Evolutionary conservation across 2,797 vertebrate species (phyloP).

Genomic region (Peromyscus melanophrys): DNA sequence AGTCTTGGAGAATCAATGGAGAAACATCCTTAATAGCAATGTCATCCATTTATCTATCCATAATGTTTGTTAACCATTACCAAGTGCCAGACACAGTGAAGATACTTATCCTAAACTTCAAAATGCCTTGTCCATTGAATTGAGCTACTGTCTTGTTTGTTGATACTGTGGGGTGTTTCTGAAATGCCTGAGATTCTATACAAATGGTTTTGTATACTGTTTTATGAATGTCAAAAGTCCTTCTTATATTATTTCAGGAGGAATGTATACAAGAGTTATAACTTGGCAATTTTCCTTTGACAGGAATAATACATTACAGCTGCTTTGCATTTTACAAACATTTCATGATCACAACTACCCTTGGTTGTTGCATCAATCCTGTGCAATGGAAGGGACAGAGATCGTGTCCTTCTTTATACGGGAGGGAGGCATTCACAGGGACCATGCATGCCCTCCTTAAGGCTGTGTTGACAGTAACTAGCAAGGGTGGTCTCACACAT

Average conservation of each 20-base stretch:
- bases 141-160: background rate
- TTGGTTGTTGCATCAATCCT: background rate
- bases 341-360: background rate
- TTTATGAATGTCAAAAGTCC: background rate
- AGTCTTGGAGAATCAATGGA: background rate
- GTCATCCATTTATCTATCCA: background rate
- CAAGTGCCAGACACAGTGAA: background rate
- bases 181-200: background rate
- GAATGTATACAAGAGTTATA: background rate
- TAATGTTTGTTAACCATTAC: background rate
- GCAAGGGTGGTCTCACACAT: background rate
- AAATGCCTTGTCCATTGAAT: background rate
- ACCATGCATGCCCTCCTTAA: background rate
- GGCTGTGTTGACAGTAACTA: background rate
- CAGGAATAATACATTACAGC: background rate
- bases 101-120: background rate
- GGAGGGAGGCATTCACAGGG: background rate
- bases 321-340: background rate
- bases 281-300: background rate
- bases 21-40: background rate
- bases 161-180: background rate
- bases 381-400: background rate
- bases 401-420: background rate
- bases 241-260: background rate
- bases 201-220: background rate